Evolutionary conservation across 2,113 vertebrate genomes (phyloP), one percentile per base, ranked within the genome.

Genomic region (Boulengeromyrus knoepffleri): DNA sequence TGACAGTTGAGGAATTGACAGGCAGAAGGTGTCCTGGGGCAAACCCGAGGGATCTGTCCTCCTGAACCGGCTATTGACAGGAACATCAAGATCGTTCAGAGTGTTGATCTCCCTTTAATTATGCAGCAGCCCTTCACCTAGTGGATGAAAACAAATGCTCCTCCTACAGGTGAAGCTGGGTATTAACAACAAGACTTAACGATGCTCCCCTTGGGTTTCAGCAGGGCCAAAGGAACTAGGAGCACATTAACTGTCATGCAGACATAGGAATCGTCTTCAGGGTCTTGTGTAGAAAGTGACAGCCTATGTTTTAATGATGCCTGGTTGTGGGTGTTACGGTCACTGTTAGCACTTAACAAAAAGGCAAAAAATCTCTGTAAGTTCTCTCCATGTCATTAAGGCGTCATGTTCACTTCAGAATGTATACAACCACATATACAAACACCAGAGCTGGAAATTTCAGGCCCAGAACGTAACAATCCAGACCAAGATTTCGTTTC

Each of bases 11-110:
- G 50, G 12, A 80, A 45, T n/a, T 84, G 89, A 53, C 83, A 85
- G 27, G 46, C 85, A 49, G 66, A 58, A 80, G 36, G 50, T 84
- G 87, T 91, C 92, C 90, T 91, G 31, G 91, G 74, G 92, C 92
- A 89, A 91, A 47, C 53, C 88, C 91, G 62, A 90, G 92, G 90
- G 93, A 96, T 95, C 94, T 93, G 95, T 96, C 96, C 95, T 94
- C 93, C 92, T 95, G 94, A 95, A 93, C 91, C 94, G 93, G 90
- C 94, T 95, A 95, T 96, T 95, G 95, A 96, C 94, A 95, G 88
- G 93, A 95, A 93, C 56, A 94, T 96, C 95, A 95, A 92, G 93
- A 90, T 91, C 93, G 89, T 92, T 94, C 93, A 93, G 92, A 91
- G 91, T 62, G 90, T 91, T 92, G 92, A 91, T 95, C 94, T 96